Base-by-base conservation (phyloP, 2,888 invertebrate genomes). In the Eumerus sabulonum region DNA sequence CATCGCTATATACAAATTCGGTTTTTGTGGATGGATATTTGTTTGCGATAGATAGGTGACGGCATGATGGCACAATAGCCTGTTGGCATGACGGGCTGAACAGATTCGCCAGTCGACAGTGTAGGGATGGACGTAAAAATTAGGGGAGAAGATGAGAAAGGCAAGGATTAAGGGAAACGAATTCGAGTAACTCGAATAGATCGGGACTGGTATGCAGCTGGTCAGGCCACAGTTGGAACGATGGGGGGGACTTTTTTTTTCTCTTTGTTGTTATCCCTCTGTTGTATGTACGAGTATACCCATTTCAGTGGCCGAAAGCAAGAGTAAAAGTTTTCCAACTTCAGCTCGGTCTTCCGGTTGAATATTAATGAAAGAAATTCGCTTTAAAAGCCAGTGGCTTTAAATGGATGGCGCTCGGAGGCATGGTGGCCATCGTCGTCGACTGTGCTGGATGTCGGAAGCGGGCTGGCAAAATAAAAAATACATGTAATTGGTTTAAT, bases 401-500 rank as follows among this genome's bases (percentile, higher is more conserved):
- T 12, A 57, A 35, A 27, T n/a, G 16, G 51, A 17, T n/a, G 27
- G 13, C 9, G 56, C 19, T 42, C 27, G 3, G 35, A 36, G 7
- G 18, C 4, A 42, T 27, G 44, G 16, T 36, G 13, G 42, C 13
- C 7, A 18, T 5, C 9, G 9, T 38, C 42, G 19, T 38, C 44
- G 62, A 19, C 70, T 48, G 42, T 27, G 27, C 3, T 7, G 7
- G 27, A 27, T 27, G 27, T 63, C 59, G 54, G 64, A 62, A 57
- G 62, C 16, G 66, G 38, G 14, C 19, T 9, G 19, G 53, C 42
- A 51, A 14, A 56, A 47, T 60, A 73, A 79, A 73, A 67, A 73
- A n/a, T 67, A 73, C 68, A 68, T 79, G 63, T 68, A 79, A 79
- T 79, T 79, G 73, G 73, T 68, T 79, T 79, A 73, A 73, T 79